A percentile compares a stretch with the other conserved stretches of the same genome.
Evolutionary conservation across 1,140 invertebrate species (phyloP).

Genomic region (Notospermus geniculatus): DNA sequence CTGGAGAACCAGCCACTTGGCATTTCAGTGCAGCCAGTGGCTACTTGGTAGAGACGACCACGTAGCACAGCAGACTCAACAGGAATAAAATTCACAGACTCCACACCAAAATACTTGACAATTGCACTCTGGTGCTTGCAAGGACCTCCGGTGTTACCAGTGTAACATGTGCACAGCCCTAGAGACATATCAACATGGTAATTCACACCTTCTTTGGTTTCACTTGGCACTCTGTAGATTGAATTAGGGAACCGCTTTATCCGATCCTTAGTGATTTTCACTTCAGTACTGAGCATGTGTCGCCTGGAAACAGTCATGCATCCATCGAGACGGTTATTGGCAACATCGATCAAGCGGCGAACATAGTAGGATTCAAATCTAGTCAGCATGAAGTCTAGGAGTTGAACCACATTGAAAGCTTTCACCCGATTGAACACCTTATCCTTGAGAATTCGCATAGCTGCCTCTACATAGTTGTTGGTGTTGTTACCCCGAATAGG

Average conservation of each 20-base stretch:
- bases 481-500: slow-evolving; percentile 14
- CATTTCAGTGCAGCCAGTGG: no score
- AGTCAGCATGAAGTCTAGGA: slow-evolving; percentile 10
- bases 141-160: not conserved
- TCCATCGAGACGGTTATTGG: slow-evolving; percentile 11
- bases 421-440: slow-evolving; percentile 13
- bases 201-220: not conserved
- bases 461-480: slow-evolving; percentile 16
- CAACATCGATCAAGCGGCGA: slow-evolving; percentile 10
- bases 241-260: not conserved
- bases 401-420: slow-evolving; percentile 12
- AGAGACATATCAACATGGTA: slow-evolving; percentile 6
- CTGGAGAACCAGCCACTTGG: no score
- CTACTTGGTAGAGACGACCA: no score
- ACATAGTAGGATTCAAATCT: slow-evolving; percentile 1
- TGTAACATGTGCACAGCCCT: not conserved
- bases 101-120: not conserved
- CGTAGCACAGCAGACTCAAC: no score
- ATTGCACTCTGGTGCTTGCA: slow-evolving; percentile 7
- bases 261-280: not conserved
- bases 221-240: slow-evolving; percentile 2
- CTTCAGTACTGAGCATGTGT: not conserved
- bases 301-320: not conserved
- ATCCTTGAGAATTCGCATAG: slow-evolving; percentile 14
- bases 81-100: not conserved